Conservation (phyloP, 2,113 vertebrate species). For the Archocentrus centrarchus region DNA sequence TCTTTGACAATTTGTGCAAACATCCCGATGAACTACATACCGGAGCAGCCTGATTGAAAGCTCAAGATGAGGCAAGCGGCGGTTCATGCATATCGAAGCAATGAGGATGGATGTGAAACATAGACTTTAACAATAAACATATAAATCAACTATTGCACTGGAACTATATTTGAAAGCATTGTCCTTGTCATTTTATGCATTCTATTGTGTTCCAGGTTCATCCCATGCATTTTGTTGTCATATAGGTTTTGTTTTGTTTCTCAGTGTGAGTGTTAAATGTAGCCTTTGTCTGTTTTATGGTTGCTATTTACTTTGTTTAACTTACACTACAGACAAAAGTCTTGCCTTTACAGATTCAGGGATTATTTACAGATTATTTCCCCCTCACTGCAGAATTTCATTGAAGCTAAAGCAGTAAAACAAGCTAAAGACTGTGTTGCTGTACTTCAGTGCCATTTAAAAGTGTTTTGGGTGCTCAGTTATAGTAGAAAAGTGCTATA, state of each 20-base stretch:
- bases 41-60: constrained; percentile 47
- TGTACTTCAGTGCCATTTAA: background rate
- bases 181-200: constrained; percentile 21
- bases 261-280: background rate
- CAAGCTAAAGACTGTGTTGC: background rate
- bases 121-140: constrained; percentile 54
- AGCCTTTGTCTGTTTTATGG: background rate
- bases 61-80: constrained; percentile 32
- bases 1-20: constrained; percentile 48
- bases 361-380: background rate
- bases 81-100: constrained; percentile 57
- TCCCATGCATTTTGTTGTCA: constrained; percentile 18
- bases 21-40: constrained; percentile 39
- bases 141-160: constrained; percentile 55
- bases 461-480: constrained; percentile 7
- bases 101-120: constrained; percentile 55
- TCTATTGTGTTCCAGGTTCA: constrained; percentile 37
- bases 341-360: background rate
- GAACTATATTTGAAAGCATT: constrained; percentile 18
- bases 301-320: background rate
- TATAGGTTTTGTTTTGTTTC: constrained; percentile 7
- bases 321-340: background rate
- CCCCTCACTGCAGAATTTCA: background rate
- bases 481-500: constrained; percentile 11
- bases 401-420: background rate